A percentile compares a stretch with the other conserved stretches of the same genome.
Conservation (phyloP, 2,888 invertebrate genomes). For the Notocelia uddmanniana region DNA sequence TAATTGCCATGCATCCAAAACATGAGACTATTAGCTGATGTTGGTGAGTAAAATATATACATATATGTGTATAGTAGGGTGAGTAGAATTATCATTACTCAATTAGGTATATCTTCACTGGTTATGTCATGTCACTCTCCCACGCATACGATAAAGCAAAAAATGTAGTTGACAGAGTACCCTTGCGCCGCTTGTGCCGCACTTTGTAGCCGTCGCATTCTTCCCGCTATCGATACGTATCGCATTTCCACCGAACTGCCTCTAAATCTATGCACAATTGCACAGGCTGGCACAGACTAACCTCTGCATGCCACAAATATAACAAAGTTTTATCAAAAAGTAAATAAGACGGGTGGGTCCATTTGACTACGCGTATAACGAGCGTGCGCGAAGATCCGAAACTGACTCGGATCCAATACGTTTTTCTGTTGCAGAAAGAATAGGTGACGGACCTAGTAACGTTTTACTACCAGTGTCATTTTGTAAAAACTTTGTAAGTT, state of each 20-base stretch:
- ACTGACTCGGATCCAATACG: neutral
- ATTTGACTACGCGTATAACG: conserved; percentile 1
- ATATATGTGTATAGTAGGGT: neutral
- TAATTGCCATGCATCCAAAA: no score
- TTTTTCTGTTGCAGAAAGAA: neutral
- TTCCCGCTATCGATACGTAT: conserved; percentile 57
- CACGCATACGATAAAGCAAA: conserved; percentile 10
- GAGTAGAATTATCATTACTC: neutral
- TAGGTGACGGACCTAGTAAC: no score
- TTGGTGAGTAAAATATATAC: no score
- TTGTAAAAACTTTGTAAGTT: no score
- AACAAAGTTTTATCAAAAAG: neutral
- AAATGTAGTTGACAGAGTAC: conserved; percentile 46
- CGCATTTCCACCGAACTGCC: conserved; percentile 51
- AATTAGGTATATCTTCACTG: neutral
- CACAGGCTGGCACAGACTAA: conserved; percentile 1
- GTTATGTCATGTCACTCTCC: conserved; percentile 1
- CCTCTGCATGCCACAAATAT: neutral
- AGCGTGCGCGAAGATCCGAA: neutral
- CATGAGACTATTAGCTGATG: no score
- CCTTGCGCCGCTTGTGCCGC: conserved; percentile 47
- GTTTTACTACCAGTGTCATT: neutral
- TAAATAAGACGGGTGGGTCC: neutral
- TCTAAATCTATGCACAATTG: conserved; percentile 34
- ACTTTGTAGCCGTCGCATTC: conserved; percentile 60